Percentiles rank a stretch among this genome's conserved stretches.
Conservation (phyloP, 2,888 invertebrate species). For the Callyntrura guangdongensis region DNA sequence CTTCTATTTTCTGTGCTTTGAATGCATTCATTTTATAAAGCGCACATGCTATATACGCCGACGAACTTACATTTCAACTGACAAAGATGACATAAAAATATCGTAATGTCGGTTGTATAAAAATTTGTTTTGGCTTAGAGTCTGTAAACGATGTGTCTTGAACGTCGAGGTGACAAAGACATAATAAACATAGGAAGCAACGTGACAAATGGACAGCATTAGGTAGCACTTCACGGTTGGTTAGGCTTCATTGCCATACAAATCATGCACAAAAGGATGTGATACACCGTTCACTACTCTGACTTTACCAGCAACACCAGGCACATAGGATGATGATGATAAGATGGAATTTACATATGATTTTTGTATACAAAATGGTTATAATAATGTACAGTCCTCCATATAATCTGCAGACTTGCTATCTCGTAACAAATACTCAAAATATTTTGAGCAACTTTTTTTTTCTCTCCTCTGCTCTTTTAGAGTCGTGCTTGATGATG, state of each 20-base stretch:
- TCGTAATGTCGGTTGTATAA: constrained; percentile 24
- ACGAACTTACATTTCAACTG: constrained; percentile 33
- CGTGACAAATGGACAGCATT: constrained; percentile 67
- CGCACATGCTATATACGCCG: not conserved
- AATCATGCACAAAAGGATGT: constrained; percentile 62
- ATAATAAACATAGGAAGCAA: constrained; percentile 68
- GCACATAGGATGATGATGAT: too few relatives aligned
- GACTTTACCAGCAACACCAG: too few relatives aligned
- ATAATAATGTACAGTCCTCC: too few relatives aligned
- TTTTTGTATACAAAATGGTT: not conserved
- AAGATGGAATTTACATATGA: too few relatives aligned
- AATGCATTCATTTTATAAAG: not conserved
- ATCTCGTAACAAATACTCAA: not conserved
- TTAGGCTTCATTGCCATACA: constrained; percentile 65
- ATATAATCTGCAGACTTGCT: not conserved
- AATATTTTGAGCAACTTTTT: constrained; percentile 30
- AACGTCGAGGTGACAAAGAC: constrained; percentile 69
- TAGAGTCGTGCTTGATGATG: constrained; percentile 27
- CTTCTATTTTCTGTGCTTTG: not conserved
- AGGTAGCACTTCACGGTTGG: constrained; percentile 42
- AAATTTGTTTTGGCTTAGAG: constrained; percentile 70
- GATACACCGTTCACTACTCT: too few relatives aligned
- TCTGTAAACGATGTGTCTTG: constrained; percentile 58
- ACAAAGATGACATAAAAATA: constrained; percentile 38
- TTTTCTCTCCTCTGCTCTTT: not conserved